Conservation (phyloP, 2,888 invertebrate genomes). For the Xestia ashworthii region DNA sequence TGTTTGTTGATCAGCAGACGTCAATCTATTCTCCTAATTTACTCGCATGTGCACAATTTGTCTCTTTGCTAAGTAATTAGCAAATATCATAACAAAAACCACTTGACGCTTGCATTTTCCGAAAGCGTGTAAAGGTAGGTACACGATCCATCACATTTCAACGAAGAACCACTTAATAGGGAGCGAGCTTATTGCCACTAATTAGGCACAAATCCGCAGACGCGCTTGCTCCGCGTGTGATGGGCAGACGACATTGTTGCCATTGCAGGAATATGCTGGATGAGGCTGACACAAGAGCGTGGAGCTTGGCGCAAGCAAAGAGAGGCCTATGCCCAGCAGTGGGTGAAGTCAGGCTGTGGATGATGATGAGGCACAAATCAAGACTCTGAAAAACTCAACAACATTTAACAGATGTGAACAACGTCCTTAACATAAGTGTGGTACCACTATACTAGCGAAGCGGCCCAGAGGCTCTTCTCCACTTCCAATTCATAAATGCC, state of each 20-base stretch:
- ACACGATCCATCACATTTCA: neutral
- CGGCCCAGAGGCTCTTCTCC: neutral
- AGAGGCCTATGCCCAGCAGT: no score
- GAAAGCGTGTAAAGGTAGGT: neutral
- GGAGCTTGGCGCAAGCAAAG: no score
- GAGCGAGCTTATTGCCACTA: neutral
- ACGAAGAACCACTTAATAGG: neutral
- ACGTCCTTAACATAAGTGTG: neutral
- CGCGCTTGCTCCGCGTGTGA: no score
- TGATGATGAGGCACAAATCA: no score
- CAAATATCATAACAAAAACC: neutral
- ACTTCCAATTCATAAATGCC: neutral
- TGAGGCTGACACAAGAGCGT: no score
- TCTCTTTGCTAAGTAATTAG: no score
- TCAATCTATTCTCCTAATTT: neutral
- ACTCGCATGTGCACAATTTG: no score
- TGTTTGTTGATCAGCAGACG: conserved; percentile 25
- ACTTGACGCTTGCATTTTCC: neutral
- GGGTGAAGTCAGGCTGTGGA: no score
- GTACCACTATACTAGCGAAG: neutral
- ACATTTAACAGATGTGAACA: neutral
- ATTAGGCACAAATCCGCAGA: no score
- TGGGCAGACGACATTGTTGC: no score
- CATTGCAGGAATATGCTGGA: no score
- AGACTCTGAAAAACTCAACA: neutral